These are phyloP conservation scores for Phorcus lineatus DNA, from an alignment of 2,888 invertebrate genomes.

Conservation along the genomic window DNA sequence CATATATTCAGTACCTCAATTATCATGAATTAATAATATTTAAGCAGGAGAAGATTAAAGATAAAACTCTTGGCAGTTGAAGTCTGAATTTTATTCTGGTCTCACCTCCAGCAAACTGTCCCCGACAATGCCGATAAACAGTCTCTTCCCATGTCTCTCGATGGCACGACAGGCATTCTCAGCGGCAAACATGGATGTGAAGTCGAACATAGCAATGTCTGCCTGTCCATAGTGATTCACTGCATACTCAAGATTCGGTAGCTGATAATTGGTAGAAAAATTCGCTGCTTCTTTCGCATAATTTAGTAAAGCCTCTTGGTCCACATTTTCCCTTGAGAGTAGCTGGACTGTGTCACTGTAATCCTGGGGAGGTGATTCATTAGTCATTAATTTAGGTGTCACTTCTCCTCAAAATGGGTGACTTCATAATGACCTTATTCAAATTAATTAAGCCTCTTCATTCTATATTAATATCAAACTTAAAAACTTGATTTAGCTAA, in stretches of 20 bases:
- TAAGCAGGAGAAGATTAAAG: too few species aligned
- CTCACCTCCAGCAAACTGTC: constrained; percentile 93
- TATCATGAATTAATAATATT: too few species aligned
- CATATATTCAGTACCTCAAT: too few species aligned
- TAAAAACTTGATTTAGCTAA: too few species aligned
- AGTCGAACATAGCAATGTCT: constrained; percentile 99
- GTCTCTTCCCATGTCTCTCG: constrained; percentile 84
- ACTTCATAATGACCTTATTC: too few species aligned
- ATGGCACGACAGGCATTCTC: constrained; percentile 93
- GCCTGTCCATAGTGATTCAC: constrained; percentile 98
- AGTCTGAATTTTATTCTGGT: background rate
- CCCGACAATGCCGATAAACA: constrained; percentile 93
- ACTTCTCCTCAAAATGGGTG: too few species aligned
- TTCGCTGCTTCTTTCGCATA: constrained; percentile 97
- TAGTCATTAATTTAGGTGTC: too few species aligned
- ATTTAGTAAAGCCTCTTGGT: constrained; percentile 89
- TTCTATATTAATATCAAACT: too few species aligned
- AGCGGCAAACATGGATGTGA: constrained; percentile 98
- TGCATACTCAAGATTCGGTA: constrained; percentile 87
- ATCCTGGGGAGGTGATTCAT: constrained; percentile 80
- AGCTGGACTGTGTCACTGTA: constrained; percentile 91
- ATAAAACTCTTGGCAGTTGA: too few species aligned
- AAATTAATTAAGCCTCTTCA: too few species aligned
- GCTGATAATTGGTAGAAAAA: constrained; percentile 77
- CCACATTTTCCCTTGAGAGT: constrained; percentile 91